Evolutionary conservation across 2,797 vertebrate species (phyloP).

Genomic region (Rhinichthys osculus): DNA sequence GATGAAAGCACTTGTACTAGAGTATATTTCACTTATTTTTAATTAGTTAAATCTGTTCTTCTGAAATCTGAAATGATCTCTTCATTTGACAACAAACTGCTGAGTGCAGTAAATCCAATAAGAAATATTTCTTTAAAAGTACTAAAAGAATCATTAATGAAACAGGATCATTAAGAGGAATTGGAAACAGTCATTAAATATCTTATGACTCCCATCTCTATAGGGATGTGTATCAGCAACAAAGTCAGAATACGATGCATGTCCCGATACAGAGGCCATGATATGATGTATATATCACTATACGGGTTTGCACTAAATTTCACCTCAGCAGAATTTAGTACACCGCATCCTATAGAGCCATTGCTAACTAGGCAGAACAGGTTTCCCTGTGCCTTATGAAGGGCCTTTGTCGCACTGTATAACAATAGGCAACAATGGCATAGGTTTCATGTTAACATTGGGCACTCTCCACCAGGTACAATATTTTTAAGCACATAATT

Average conservation of each 20-base stretch:
- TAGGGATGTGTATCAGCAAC: not conserved
- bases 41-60: not conserved
- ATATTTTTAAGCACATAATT: not conserved
- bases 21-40: not conserved
- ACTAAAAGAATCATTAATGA: not conserved
- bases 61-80: not conserved
- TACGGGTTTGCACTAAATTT: not conserved
- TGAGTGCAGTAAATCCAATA: not conserved
- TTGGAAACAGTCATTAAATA: not conserved
- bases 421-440: not conserved
- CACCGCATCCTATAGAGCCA: not conserved
- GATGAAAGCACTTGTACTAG: not conserved
- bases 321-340: not conserved
- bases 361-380: not conserved
- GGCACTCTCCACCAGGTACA: not conserved
- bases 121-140: not conserved
- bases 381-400: not conserved
- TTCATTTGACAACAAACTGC: not conserved
- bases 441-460: not conserved
- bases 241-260: not conserved
- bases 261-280: not conserved
- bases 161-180: not conserved
- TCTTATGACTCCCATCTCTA: not conserved
- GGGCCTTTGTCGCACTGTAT: not conserved
- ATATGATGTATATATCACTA: not conserved